Conservation (phyloP, 2,888 invertebrate genomes). For the Tiliacea aurago region DNA sequence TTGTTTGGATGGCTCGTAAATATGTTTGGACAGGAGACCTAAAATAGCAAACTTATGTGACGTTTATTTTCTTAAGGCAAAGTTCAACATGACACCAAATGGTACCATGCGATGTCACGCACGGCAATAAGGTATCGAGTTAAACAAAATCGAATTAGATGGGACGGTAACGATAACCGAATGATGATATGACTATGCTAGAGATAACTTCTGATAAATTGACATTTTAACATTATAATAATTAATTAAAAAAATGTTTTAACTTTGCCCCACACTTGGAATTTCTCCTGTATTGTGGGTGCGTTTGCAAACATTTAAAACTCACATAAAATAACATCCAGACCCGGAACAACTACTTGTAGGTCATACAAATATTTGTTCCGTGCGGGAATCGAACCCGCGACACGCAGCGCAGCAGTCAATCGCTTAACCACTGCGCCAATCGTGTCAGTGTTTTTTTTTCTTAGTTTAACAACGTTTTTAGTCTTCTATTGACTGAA, state of each 20-base stretch:
- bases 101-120: constrained; percentile 51
- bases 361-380: too few species aligned
- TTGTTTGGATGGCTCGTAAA: constrained; percentile 23
- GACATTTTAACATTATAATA: too few species aligned
- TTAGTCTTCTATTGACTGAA: neutral
- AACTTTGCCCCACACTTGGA: too few species aligned
- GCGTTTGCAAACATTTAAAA: too few species aligned
- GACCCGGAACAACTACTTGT: too few species aligned
- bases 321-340: too few species aligned
- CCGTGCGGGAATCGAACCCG: too few species aligned
- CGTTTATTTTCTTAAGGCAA: constrained; percentile 31
- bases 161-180: constrained; percentile 36
- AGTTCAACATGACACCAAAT: constrained; percentile 40
- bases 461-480: neutral
- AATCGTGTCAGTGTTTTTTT: too few species aligned
- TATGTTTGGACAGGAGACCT: constrained; percentile 21
- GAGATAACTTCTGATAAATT: constrained; percentile 1
- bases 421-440: too few species aligned
- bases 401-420: too few species aligned
- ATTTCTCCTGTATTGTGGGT: too few species aligned
- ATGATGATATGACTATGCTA: constrained; percentile 11
- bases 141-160: constrained; percentile 49
- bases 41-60: constrained; percentile 41
- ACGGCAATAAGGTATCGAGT: constrained; percentile 56
- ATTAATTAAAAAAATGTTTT: too few species aligned